Base-by-base conservation (phyloP, 35 echinoderm and acorn worm genomes). In the Patiria miniata region DNA sequence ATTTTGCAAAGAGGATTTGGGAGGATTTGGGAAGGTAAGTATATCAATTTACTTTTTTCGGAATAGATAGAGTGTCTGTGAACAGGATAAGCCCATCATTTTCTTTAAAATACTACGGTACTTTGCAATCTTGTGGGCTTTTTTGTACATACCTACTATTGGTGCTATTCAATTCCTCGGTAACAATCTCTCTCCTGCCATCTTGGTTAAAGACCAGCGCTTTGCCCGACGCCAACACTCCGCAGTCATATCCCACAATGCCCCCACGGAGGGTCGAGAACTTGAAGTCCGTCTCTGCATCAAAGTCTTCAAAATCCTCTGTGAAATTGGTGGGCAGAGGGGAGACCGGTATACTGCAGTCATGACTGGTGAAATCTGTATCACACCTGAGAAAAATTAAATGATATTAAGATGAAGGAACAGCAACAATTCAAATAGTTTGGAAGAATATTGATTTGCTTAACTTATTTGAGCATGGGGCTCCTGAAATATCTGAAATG, bases 121-220 rank as follows among this genome's bases (percentile, higher is more conserved):
- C n/a, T n/a, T n/a, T n/a, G 17, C 40, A 21, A 47, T 12, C 8
- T 8, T 76, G 22, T 9, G 18, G 36, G 29, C 82, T 17, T 54
- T 65, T n/a, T n/a, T n/a, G n/a, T 51, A 26, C 55, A 61, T 91
- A 98, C 95, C 89, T 83, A 33, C 83, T 79, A 54, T 56, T 33
- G 51, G 91, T 94, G 29, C 88, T 98, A 40, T 94, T 88, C 12
- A 94, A 40, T 40, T 94, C 95, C 50, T 54, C 26, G 30, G 95
- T 98, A 16, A 91, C 82, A 22, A 98, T 40, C 30, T 93, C 91
- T 78, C 95, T 94, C 1, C 42, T 61, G 0, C 89, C 77, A 15
- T 21, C 52, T 36, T 94, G 54, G 69, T 98, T 90, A 77, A 98
- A 98, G 10, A 98, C 92, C 76, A 98, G 58, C n/a, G 95, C 84